Base-by-base conservation (phyloP, 2,797 vertebrate species). In the Sebastes matsubarae region DNA sequence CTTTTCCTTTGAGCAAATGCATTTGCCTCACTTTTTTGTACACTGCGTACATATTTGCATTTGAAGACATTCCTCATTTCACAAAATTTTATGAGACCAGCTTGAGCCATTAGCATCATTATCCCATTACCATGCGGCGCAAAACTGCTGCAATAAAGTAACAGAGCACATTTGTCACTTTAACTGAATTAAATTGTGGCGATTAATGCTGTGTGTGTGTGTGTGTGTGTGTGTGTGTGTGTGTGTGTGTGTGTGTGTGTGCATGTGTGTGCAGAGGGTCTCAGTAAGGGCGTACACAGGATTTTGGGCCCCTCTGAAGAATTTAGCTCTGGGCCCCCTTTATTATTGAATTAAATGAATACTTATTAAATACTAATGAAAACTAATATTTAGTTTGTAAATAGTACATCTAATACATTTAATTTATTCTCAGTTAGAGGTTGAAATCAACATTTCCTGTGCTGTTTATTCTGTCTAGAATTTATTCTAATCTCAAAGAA, bases 101-200 rank as follows among this genome's bases (percentile, higher is more conserved):
- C 77, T 75, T 77, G 72, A 87, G 65, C 59, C 66, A 87, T 86
- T 88, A 89, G 74, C 67, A 82, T 88, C 73, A 87, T 88, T 84
- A 89, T 89, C 85, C 80, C 75, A 90, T 92, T 88, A 87, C 77
- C 67, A 82, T 64, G 79, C 81, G 73, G 75, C 36, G 54, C 25
- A 79, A 87, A 89, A 83, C 79, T 78, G 79, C 82, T 71, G 59
- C 84, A 84, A 82, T 75, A 65, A 54, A 75, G 75, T 58, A 82
- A 73, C 66, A 36, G 22, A 65, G 13, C 64, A 59, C 70, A 86
- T 82, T 86, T 87, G 81, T 88, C 72, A 88, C 77, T 84, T 60
- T 75, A 85, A 86, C 54, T 80, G 57, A 84, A 90, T 81, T 83
- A 80, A 89, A 83, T 50, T 73, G 72, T 75, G 61, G 61, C 30